These are phyloP conservation scores for Cantharis rufa DNA, from an alignment of 2,888 invertebrate species.

Conservation along the genomic window DNA sequence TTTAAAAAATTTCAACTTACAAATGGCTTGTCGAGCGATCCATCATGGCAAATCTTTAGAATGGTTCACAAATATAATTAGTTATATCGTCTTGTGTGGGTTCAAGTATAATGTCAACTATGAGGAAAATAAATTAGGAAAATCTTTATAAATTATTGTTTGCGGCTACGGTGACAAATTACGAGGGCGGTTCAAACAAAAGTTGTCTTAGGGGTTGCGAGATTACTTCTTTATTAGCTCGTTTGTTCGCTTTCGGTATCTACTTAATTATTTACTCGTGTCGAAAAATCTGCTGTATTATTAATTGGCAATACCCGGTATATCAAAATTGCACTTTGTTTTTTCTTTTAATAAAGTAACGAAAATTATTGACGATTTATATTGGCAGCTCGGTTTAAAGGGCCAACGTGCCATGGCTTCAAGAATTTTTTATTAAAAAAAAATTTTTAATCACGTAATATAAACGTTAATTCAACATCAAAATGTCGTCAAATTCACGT, in stretches of 20 bases:
- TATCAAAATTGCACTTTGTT: too few relatives aligned
- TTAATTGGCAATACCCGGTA: background rate
- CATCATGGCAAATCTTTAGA: constrained; percentile 29
- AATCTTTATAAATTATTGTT: constrained; percentile 14
- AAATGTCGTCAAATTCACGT: too few relatives aligned
- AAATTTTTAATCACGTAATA: too few relatives aligned
- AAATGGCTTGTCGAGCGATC: constrained; percentile 33
- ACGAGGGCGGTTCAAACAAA: background rate
- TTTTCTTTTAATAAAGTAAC: too few relatives aligned
- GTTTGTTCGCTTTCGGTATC: background rate
- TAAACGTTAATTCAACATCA: too few relatives aligned
- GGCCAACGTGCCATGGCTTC: too few relatives aligned
- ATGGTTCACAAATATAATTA: constrained; percentile 33
- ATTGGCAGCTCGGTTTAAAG: too few relatives aligned
- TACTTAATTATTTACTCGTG: background rate
- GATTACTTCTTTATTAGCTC: background rate
- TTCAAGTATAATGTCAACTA: constrained; percentile 32
- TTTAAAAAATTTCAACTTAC: constrained; percentile 30
- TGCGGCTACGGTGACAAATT: constrained; percentile 5
- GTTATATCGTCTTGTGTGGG: constrained; percentile 35
- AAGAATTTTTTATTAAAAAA: too few relatives aligned
- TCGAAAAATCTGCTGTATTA: background rate
- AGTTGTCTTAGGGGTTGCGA: background rate
- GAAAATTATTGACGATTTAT: too few relatives aligned
- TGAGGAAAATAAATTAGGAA: constrained; percentile 13